A percentile compares a stretch with the other conserved stretches of the same genome.
These are phyloP conservation scores for Microplitis manilae DNA, from an alignment of 2,888 invertebrate species.

Conservation along the genomic window DNA sequence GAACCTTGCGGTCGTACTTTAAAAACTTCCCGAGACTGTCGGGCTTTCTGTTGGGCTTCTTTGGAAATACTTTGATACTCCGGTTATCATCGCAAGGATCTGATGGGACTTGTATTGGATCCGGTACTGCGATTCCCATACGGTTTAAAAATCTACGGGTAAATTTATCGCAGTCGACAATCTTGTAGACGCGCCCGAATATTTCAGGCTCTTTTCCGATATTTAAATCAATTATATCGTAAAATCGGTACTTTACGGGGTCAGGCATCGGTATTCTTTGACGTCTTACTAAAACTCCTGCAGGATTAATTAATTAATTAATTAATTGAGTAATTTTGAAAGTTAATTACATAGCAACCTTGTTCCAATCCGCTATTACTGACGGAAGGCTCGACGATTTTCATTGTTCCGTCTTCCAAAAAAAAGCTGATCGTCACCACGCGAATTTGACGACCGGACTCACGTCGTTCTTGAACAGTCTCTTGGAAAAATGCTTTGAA, in stretches of 20 bases:
- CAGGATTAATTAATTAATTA: constrained; percentile 16
- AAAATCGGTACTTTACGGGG: constrained; percentile 83
- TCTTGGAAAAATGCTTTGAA: constrained; percentile 88
- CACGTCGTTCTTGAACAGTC: constrained; percentile 81
- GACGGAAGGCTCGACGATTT: constrained; percentile 86
- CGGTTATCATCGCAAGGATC: constrained; percentile 67
- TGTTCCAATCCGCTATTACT: constrained; percentile 90
- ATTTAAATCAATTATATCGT: constrained; percentile 90
- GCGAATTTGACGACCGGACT: constrained; percentile 80
- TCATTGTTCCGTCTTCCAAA: constrained; percentile 93
- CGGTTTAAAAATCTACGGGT: constrained; percentile 88
- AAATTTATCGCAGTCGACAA: constrained; percentile 89
- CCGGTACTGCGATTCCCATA: constrained; percentile 87
- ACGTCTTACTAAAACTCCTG: constrained; percentile 85
- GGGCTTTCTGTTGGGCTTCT: constrained; percentile 75
- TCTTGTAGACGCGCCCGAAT: constrained; percentile 86
- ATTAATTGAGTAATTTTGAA: background rate
- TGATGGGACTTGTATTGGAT: constrained; percentile 76
- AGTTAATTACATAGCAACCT: constrained; percentile 74
- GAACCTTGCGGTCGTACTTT: constrained; percentile 83
- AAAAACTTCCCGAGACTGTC: constrained; percentile 86
- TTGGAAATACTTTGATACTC: constrained; percentile 63
- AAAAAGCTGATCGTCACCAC: constrained; percentile 89
- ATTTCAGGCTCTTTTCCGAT: constrained; percentile 86
- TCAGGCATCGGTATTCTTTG: constrained; percentile 86